These are phyloP conservation scores for Drosophila varians DNA, from an alignment of 1,140 invertebrate species.

Conservation along the genomic window DNA sequence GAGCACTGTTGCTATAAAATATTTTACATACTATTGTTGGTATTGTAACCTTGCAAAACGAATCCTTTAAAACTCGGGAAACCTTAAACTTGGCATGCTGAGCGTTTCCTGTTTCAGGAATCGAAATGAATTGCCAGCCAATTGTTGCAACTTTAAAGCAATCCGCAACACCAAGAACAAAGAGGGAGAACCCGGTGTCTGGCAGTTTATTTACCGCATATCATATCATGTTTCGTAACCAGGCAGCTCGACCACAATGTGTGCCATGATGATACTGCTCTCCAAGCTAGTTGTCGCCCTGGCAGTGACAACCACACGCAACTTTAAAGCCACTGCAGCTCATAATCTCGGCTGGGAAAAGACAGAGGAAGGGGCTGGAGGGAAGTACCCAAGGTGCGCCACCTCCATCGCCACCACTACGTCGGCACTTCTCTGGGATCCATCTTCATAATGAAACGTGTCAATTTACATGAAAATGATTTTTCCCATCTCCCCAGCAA, in stretches of 20 bases:
- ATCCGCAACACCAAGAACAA: conserved; percentile 1
- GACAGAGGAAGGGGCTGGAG: neutral
- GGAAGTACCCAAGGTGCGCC: neutral
- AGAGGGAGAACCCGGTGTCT: neutral
- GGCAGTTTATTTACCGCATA: conserved; percentile 42
- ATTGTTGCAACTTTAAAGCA: conserved; percentile 19
- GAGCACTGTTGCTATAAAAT: too few species aligned
- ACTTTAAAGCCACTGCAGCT: conserved; percentile 7
- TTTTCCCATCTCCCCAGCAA: conserved; percentile 34
- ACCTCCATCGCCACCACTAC: neutral
- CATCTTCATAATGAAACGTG: conserved; percentile 58
- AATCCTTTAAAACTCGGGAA: conserved; percentile 2
- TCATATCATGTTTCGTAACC: conserved; percentile 37
- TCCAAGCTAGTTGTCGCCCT: conserved; percentile 1
- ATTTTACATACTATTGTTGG: too few species aligned
- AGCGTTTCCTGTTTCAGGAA: conserved; percentile 16
- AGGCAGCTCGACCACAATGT: conserved; percentile 31
- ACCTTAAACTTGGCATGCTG: conserved; percentile 24
- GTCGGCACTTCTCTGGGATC: conserved; percentile 5
- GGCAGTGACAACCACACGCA: conserved; percentile 11
- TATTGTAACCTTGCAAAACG: neutral
- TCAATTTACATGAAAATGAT: conserved; percentile 61
- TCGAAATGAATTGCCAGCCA: conserved; percentile 9
- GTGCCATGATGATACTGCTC: conserved; percentile 13
- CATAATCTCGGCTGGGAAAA: conserved; percentile 1